Evolutionary conservation across 2,113 vertebrate species (phyloP).

Genomic region (Strix aluco): DNA sequence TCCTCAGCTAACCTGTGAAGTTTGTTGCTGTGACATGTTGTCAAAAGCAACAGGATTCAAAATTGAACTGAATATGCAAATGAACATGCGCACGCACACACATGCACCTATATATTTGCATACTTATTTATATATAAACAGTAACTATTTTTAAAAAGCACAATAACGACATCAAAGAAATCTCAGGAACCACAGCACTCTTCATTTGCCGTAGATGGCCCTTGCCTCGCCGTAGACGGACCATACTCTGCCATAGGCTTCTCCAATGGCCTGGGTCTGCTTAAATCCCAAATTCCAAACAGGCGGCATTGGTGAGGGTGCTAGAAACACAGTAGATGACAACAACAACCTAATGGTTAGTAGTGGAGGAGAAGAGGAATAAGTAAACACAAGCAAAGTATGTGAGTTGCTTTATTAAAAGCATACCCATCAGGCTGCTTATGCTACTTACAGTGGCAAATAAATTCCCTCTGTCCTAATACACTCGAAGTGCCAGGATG

Average conservation of each 20-base stretch:
- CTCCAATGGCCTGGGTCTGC: background rate
- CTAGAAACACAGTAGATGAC: background rate
- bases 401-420: background rate
- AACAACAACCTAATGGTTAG: background rate
- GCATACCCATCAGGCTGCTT: background rate
- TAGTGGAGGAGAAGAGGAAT: background rate
- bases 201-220: fast-evolving
- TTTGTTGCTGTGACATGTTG: background rate
- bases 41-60: background rate
- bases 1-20: background rate
- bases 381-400: conserved; percentile 5
- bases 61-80: background rate
- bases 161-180: conserved; percentile 35
- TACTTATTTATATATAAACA: conserved; percentile 2
- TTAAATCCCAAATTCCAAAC: background rate
- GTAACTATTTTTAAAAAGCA: conserved; percentile 5
- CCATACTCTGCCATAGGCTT: background rate
- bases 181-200: background rate
- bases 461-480: background rate
- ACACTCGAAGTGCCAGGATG: background rate
- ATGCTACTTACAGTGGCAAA: background rate
- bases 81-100: background rate
- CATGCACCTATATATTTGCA: background rate
- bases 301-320: background rate
- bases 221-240: background rate